Conservation (phyloP, 2,797 vertebrate genomes). For the Dicrostonyx torquatus region DNA sequence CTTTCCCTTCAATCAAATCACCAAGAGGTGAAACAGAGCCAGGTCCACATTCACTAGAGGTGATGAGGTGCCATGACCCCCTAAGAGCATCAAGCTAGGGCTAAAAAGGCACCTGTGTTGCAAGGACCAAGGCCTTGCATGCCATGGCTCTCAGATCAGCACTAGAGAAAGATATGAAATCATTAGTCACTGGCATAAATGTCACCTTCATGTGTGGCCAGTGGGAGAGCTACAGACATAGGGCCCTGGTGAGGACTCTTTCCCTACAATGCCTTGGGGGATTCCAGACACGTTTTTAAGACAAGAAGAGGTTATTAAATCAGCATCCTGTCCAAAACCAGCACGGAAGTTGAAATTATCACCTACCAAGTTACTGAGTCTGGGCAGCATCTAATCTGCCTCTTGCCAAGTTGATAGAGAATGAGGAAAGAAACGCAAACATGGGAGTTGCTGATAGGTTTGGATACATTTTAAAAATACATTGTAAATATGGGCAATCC, state of each 20-base stretch:
- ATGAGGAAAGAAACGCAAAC: constrained; percentile 15
- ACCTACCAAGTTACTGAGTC: constrained; percentile 16
- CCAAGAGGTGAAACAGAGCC: neutral
- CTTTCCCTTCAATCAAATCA: neutral
- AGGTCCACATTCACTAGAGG: neutral
- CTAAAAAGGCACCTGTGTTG: neutral
- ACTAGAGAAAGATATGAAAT: neutral
- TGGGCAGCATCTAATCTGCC: constrained; percentile 21
- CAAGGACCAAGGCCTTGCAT: neutral
- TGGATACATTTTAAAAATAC: constrained; percentile 9
- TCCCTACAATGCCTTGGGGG: neutral
- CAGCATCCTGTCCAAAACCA: neutral
- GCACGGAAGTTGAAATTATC: constrained; percentile 23
- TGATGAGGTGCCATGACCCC: neutral
- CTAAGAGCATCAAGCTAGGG: neutral
- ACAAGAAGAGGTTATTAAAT: constrained; percentile 9
- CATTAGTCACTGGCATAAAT: neutral
- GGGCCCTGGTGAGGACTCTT: neutral
- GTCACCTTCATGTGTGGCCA: neutral
- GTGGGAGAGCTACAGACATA: neutral
- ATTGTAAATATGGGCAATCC: neutral
- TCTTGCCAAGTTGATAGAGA: constrained; percentile 24
- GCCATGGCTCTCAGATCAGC: accelerated
- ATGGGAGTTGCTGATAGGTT: neutral
- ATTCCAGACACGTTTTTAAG: constrained; percentile 16